A percentile compares a stretch with the other conserved stretches of the same genome.
Conservation (phyloP, 1,140 invertebrate species). For the Pemphigus obesinymphae region DNA sequence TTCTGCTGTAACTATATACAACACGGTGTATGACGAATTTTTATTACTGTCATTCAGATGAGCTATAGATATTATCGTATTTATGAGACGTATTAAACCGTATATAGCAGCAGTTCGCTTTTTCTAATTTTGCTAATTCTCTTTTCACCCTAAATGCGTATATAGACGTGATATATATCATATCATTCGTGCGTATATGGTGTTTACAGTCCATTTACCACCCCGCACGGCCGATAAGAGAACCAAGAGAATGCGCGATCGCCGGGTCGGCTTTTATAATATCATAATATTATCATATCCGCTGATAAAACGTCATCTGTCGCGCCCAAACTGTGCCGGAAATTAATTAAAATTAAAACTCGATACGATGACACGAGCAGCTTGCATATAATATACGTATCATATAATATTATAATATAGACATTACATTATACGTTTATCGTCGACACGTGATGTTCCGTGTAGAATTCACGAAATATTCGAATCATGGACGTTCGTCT, state of each 20-base stretch:
- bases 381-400: neutral
- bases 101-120: too few species aligned
- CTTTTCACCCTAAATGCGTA: neutral
- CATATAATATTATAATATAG: neutral
- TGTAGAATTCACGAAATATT: neutral
- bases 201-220: conserved; percentile 9
- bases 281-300: neutral
- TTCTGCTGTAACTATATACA: neutral
- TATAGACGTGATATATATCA: neutral
- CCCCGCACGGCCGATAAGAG: neutral
- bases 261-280: neutral
- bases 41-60: neutral
- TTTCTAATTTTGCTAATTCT: conserved; percentile 34
- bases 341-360: neutral
- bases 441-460: neutral
- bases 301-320: neutral
- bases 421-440: neutral
- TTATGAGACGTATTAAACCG: neutral
- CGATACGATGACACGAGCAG: neutral
- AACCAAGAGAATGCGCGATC: too few species aligned
- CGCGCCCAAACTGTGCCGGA: neutral
- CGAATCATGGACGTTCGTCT: neutral
- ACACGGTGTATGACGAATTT: neutral
- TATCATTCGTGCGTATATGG: neutral
- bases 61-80: conserved; percentile 3